Conservation (phyloP, 2,113 vertebrate species). For the Oncorhynchus masou region DNA sequence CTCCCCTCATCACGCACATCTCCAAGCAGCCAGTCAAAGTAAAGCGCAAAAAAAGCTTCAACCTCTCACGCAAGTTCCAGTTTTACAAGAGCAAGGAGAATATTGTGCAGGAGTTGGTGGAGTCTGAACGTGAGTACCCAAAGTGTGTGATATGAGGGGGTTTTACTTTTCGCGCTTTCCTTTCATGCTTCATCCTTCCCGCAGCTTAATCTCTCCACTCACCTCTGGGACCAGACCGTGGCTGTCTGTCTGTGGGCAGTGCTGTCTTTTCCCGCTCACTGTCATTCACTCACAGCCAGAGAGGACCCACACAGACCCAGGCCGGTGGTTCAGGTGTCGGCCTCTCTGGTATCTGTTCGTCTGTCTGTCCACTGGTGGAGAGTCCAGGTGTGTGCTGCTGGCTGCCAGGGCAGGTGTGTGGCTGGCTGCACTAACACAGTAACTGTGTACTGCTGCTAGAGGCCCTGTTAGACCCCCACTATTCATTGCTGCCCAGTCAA, state of each 20-base stretch:
- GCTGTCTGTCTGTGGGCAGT: constrained; percentile 18
- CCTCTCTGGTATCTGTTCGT: constrained; percentile 56
- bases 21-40: constrained; percentile 95
- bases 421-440: constrained; percentile 58
- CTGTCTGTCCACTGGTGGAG: constrained; percentile 62
- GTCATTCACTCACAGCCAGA: constrained; percentile 49
- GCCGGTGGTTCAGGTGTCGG: constrained; percentile 37
- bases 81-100: constrained; percentile 99
- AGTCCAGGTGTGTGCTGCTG: constrained; percentile 47
- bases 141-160: constrained; percentile 49
- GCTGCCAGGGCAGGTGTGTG: constrained; percentile 20
- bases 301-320: constrained; percentile 43
- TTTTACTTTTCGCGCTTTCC: constrained; percentile 23
- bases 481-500: constrained; percentile 32
- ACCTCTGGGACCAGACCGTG: constrained; percentile 45
- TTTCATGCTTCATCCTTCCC: constrained; percentile 62
- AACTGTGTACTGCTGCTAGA: constrained; percentile 45
- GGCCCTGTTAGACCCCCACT: constrained; percentile 18
- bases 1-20: constrained; percentile 67
- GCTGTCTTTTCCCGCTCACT: constrained; percentile 57
- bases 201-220: constrained; percentile 64
- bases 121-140: constrained; percentile 97
- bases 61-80: constrained; percentile 99
- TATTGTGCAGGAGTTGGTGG: constrained; percentile 95
- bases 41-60: constrained; percentile 99